Evolutionary conservation across 2,113 vertebrate genomes (phyloP).

Genomic region (Tupaia tana): DNA sequence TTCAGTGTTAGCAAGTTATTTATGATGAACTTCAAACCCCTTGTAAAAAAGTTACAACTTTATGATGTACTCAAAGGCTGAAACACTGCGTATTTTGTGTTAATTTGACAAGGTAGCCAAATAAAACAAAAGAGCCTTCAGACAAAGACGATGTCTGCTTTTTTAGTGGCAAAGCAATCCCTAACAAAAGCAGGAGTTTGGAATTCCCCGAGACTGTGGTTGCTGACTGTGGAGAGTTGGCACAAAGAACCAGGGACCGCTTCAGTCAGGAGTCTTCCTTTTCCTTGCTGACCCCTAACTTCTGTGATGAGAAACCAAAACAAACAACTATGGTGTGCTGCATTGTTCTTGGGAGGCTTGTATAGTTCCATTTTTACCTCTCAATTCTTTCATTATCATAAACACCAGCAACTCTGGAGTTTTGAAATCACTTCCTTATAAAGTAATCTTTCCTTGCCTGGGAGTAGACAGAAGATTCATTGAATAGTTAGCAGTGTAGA

Average conservation of each 20-base stretch:
- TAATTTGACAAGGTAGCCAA: conserved; percentile 49
- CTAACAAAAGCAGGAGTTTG: conserved; percentile 36
- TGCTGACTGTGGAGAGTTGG: conserved; percentile 16
- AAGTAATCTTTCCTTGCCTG: conserved; percentile 52
- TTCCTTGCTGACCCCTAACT: conserved; percentile 38
- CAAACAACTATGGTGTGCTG: conserved; percentile 43
- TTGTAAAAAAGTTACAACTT: conserved; percentile 50
- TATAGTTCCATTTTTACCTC: conserved; percentile 37
- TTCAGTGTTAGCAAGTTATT: conserved; percentile 15
- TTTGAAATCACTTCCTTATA: conserved; percentile 73
- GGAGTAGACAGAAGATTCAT: conserved; percentile 41
- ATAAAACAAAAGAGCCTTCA: conserved; percentile 59
- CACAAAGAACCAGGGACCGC: background rate
- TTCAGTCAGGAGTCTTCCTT: background rate
- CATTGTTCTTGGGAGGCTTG: conserved; percentile 57
- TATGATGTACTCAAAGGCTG: background rate
- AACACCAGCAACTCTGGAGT: conserved; percentile 46
- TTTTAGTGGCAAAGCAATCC: background rate
- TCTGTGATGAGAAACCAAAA: conserved; percentile 64
- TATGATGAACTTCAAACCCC: conserved; percentile 51
- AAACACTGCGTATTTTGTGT: conserved; percentile 38
- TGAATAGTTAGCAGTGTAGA: conserved; percentile 18
- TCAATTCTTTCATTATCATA: conserved; percentile 54
- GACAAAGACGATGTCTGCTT: conserved; percentile 28
- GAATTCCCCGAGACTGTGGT: conserved; percentile 45